Conservation (phyloP, 2,797 vertebrate genomes). For the Helicolenus hilgendorfi region DNA sequence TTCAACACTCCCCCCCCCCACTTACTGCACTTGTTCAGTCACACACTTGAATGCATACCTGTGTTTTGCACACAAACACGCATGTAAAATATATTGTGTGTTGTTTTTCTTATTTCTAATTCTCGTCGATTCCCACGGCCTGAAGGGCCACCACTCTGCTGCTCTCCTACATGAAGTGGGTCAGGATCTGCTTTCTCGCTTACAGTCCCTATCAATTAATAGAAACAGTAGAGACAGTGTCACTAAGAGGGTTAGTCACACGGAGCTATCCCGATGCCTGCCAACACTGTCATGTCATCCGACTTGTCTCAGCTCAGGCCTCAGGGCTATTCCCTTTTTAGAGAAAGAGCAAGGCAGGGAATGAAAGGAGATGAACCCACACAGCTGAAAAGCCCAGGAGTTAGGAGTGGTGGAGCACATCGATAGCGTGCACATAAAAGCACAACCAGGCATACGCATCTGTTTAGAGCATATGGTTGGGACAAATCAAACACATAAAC, state of each 20-base stretch:
- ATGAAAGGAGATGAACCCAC: constrained; percentile 51
- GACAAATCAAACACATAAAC: constrained; percentile 34
- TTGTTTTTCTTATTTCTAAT: constrained; percentile 18
- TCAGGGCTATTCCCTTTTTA: constrained; percentile 62
- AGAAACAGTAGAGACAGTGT: constrained; percentile 68
- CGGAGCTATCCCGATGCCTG: constrained; percentile 45
- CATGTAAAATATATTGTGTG: background rate
- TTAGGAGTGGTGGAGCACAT: constrained; percentile 13
- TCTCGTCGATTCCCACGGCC: background rate
- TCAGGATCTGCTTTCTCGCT: constrained; percentile 38
- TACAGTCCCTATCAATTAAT: constrained; percentile 72
- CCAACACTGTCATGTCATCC: constrained; percentile 67
- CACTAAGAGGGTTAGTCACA: constrained; percentile 64
- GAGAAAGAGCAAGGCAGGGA: constrained; percentile 37
- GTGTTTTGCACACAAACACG: background rate
- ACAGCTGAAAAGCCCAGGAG: constrained; percentile 41
- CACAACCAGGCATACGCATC: constrained; percentile 25
- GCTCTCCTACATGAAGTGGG: constrained; percentile 8
- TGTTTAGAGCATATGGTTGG: constrained; percentile 4
- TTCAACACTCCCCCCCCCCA: constrained; percentile 9
- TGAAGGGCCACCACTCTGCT: background rate
- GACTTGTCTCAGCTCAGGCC: constrained; percentile 58
- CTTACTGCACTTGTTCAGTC: background rate
- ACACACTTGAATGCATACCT: background rate
- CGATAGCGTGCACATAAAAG: constrained; percentile 19